phyloP scores from a whole-genome alignment of 2,797 vertebrate species.

The Pristis pectinata region DNA sequence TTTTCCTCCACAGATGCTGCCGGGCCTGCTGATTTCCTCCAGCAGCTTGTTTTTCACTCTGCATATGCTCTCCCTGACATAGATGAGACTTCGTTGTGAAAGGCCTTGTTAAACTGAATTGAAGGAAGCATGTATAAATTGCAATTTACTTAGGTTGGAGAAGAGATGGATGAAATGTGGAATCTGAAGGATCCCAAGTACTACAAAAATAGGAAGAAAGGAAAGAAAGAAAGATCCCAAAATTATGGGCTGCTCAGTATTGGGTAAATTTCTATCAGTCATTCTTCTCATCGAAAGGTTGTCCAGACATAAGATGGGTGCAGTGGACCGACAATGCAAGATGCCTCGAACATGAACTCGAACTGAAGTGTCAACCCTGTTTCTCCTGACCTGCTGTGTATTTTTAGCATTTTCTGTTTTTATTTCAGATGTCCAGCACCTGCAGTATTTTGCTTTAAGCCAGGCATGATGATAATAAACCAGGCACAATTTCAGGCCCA shows the following conservation, averaged over 20 bases:
- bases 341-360: not conserved
- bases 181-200: not conserved
- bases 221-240: not conserved
- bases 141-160: not conserved
- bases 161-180: not conserved
- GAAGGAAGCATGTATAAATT: not conserved
- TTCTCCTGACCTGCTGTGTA: too few relatives aligned
- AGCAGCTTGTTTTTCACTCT: too few relatives aligned
- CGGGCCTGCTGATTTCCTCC: too few relatives aligned
- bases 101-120: too few relatives aligned
- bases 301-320: not conserved
- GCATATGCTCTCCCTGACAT: too few relatives aligned
- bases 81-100: too few relatives aligned
- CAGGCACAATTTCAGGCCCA: not conserved
- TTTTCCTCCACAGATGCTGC: too few relatives aligned
- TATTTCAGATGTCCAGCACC: too few relatives aligned
- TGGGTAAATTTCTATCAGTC: not conserved
- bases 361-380: not conserved
- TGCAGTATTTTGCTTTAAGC: not conserved
- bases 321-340: not conserved
- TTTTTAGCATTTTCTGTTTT: too few relatives aligned
- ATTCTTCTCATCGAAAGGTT: not conserved
- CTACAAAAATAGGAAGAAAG: not conserved
- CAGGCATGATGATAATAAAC: not conserved
- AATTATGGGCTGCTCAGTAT: not conserved